Evolutionary conservation across 2,888 invertebrate species (phyloP), one percentile per base, ranked within the genome.

Genomic region (Drosophila barbarae): DNA sequence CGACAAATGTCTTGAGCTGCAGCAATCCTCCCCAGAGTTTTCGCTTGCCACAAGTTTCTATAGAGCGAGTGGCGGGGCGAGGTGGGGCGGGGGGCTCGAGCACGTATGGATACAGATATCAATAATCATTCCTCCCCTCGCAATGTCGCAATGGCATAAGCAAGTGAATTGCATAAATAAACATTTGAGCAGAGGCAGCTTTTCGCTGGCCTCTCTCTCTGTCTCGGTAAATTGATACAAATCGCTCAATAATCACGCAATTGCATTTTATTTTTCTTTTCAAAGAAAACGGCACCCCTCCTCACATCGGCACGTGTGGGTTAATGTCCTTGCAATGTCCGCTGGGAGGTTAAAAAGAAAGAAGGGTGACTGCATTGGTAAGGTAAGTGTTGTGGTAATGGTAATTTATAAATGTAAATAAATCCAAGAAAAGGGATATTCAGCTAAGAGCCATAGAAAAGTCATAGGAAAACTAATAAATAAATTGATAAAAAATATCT

Each of bases 161-260:
- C 50, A 46, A 77, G 68, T 70, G 71, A 75, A 71, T 76, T 74
- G 77, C 74, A 78, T 74, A 81, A 78, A 76, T 76, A 81, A 81
- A 77, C 70, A 81, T 52, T 47, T 47, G 34, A 26, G 26, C 26
- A 26, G 26, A 41, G 57, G 26, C 18, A 28, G 58, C 35, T 41
- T n/a, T 41, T 15, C 26, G 23, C 30, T 32, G 46, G 50, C 26
- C 52, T 36, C 28, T 42, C 28, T 42, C 32, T 32, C 5, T 9
- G n/a, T 15, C 63, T 50, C 55, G 72, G 84, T 77, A 84, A 88
- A 88, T 87, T 87, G 86, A 87, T 87, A 88, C 87, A 87, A 88
- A 87, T 87, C 77, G 87, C 80, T 84, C 86, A 87, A 87, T 87
- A 88, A 88, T 87, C 87, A 88, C 87, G 85, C 77, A 80, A 86